These are phyloP conservation scores for Helostoma temminkii DNA, from an alignment of 2,797 vertebrate species.

Conservation along the genomic window DNA sequence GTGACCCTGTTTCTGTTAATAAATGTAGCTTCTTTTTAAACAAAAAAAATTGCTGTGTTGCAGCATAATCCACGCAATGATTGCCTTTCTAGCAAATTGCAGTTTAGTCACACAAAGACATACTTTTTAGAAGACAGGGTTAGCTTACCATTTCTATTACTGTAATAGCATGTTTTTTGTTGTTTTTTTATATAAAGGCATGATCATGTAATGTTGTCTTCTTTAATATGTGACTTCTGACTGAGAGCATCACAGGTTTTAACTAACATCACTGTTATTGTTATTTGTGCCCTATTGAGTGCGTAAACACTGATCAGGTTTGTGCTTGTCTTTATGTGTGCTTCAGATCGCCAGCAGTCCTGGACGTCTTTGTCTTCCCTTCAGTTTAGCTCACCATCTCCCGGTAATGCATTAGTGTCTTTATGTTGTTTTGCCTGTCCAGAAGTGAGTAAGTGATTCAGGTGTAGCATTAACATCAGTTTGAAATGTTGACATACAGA, in stretches of 20 bases:
- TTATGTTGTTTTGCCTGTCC: background rate
- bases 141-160: background rate
- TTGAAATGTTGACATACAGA: background rate
- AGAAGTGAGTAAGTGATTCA: background rate
- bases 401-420: conserved; percentile 79
- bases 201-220: background rate
- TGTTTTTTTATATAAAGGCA: background rate
- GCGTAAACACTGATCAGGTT: background rate
- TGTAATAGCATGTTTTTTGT: conserved; percentile 5
- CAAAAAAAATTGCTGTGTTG: too few relatives aligned
- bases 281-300: background rate
- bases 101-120: too few relatives aligned
- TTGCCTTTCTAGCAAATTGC: too few relatives aligned
- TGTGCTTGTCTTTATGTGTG: conserved; percentile 25
- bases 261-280: background rate
- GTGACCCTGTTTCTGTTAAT: too few relatives aligned
- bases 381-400: conserved; percentile 79
- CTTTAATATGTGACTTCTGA: too few relatives aligned
- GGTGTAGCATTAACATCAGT: background rate
- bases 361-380: conserved; percentile 85
- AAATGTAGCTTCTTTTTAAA: too few relatives aligned
- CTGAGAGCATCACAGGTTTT: background rate
- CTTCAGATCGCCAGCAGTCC: conserved; percentile 81
- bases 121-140: too few relatives aligned
- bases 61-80: too few relatives aligned